These are phyloP conservation scores for Epinephelus awoara DNA, from an alignment of 2,797 vertebrate genomes.

Conservation along the genomic window DNA sequence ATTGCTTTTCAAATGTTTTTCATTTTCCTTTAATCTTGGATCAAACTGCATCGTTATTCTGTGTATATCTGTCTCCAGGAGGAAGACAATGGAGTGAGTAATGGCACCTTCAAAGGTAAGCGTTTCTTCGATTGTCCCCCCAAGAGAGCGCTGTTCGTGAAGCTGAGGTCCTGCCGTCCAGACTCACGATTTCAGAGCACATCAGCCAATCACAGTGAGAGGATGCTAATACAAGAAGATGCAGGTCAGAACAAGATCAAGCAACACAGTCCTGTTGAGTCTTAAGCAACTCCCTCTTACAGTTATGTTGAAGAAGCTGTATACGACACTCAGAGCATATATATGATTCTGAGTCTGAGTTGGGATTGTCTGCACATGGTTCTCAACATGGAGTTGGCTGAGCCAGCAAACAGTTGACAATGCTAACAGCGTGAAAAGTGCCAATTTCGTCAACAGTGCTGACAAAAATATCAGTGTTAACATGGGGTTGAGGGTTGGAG, in stretches of 20 bases:
- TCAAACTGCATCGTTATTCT: background rate
- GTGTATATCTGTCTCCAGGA: conserved; percentile 78
- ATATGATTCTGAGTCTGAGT: too few species aligned
- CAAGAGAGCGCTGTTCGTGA: conserved; percentile 87
- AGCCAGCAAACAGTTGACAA: too few species aligned
- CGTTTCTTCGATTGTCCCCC: conserved; percentile 83
- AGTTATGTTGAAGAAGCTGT: background rate
- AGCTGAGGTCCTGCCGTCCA: conserved; percentile 84
- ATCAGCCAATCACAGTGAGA: background rate
- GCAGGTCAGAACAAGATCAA: conserved; percentile 56
- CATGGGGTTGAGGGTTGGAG: too few species aligned
- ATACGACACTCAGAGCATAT: too few species aligned
- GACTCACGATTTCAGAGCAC: conserved; percentile 85
- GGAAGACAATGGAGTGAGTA: conserved; percentile 82
- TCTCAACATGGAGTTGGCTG: too few species aligned
- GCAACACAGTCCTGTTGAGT: background rate
- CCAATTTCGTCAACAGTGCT: too few species aligned
- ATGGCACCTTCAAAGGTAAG: conserved; percentile 79
- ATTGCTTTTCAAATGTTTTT: background rate
- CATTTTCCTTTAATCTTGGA: background rate
- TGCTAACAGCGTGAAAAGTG: too few species aligned
- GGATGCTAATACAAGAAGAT: background rate
- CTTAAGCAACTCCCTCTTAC: background rate
- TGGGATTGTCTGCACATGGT: too few species aligned
- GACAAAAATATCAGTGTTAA: too few species aligned